Percentiles rank a stretch among this genome's conserved stretches.
phyloP scores from a whole-genome alignment of 2,113 vertebrate genomes.

The Petrocephalus zakoni region DNA sequence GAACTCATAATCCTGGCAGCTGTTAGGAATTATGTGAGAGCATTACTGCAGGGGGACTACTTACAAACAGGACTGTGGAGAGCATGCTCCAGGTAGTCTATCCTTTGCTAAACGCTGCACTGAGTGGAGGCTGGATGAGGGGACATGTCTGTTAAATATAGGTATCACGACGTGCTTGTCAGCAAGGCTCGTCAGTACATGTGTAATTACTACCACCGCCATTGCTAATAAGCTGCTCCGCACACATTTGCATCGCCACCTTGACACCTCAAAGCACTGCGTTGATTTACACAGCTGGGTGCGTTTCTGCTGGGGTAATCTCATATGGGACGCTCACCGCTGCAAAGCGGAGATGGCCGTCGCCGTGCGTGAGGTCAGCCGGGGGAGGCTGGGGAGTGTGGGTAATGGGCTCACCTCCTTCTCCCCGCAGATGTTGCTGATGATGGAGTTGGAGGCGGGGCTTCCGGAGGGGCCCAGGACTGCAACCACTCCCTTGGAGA shows the following conservation, averaged over 20 bases:
- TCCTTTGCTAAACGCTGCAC: background rate
- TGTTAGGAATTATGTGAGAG: background rate
- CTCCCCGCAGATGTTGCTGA: slow-evolving; percentile 99
- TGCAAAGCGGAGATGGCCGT: background rate
- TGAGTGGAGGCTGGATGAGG: background rate
- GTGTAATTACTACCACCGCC: background rate
- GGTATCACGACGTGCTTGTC: background rate
- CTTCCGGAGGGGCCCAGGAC: slow-evolving; percentile 94
- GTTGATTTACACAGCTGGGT: background rate
- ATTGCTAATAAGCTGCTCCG: background rate
- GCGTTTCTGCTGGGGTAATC: background rate
- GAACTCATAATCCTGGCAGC: background rate
- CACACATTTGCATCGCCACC: background rate
- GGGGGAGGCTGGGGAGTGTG: background rate
- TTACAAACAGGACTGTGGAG: background rate
- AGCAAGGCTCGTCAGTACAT: background rate
- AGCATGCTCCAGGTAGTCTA: background rate
- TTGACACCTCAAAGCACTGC: background rate
- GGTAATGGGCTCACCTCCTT: slow-evolving; percentile 81
- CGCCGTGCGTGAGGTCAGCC: background rate
- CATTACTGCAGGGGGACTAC: background rate
- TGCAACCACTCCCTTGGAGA: slow-evolving; percentile 92
- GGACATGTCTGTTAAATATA: background rate
- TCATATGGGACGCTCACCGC: background rate
- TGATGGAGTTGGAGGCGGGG: slow-evolving; percentile 96